These are phyloP conservation scores for Cryptotis parvus DNA, from an alignment of 2,113 vertebrate genomes.

Conservation along the genomic window DNA sequence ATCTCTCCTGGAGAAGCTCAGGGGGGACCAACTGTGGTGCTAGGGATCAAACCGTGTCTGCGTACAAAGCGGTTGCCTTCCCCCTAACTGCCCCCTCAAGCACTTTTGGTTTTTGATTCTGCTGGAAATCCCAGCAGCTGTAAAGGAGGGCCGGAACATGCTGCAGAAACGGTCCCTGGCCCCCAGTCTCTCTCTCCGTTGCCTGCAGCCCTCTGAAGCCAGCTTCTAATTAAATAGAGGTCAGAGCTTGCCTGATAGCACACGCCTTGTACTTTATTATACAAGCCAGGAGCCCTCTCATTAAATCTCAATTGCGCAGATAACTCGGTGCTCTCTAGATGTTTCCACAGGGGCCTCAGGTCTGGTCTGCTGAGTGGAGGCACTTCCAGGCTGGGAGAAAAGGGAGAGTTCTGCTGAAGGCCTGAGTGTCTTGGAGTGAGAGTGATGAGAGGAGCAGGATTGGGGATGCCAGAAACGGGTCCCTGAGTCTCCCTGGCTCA, in stretches of 20 bases:
- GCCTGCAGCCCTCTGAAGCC: background rate
- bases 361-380: background rate
- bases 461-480: too few relatives aligned
- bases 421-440: too few relatives aligned
- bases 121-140: background rate
- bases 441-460: too few relatives aligned
- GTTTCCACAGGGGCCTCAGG: background rate
- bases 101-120: background rate
- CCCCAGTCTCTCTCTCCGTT: background rate
- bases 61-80: too few relatives aligned
- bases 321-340: background rate
- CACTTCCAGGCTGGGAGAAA: background rate
- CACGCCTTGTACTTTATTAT: conserved; percentile 31
- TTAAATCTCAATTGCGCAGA: conserved; percentile 28
- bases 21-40: too few relatives aligned
- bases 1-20: too few relatives aligned
- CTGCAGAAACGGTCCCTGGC: background rate
- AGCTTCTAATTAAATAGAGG: conserved; percentile 56
- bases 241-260: conserved; percentile 60
- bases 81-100: background rate
- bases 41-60: too few relatives aligned
- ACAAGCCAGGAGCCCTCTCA: conserved; percentile 15
- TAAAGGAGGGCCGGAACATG: background rate
- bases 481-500: too few relatives aligned
- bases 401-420: background rate